Conservation (phyloP, 2,797 vertebrate genomes). For the Gephyroberyx darwinii region DNA sequence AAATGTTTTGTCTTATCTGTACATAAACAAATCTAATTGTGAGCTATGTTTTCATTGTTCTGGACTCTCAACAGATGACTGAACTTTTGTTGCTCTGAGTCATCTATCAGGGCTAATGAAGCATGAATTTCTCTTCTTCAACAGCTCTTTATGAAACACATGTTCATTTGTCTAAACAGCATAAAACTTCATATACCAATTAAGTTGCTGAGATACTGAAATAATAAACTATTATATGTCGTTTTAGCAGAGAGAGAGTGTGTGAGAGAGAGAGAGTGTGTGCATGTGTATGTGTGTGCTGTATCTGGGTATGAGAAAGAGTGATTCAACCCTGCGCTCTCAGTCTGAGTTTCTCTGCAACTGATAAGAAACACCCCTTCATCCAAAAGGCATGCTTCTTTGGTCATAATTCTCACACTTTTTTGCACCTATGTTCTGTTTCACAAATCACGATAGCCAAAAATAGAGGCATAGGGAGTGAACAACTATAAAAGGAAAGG, state of each 20-base stretch:
- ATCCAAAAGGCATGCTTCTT: slow-evolving; percentile 59
- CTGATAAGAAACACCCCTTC: slow-evolving; percentile 55
- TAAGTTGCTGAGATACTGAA: not conserved
- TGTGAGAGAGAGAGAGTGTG: not conserved
- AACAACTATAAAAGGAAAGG: slow-evolving; percentile 80
- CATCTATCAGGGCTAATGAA: slow-evolving; percentile 41
- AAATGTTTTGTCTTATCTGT: slow-evolving; percentile 4
- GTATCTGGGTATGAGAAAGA: not conserved
- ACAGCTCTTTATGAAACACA: slow-evolving; percentile 24
- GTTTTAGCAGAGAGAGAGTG: slow-evolving; percentile 26
- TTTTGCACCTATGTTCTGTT: slow-evolving; percentile 65
- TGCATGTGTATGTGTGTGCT: not conserved
- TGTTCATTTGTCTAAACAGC: slow-evolving; percentile 36
- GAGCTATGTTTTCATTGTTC: slow-evolving; percentile 36
- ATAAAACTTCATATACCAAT: slow-evolving; percentile 32
- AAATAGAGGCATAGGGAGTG: slow-evolving; percentile 65
- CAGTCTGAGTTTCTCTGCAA: slow-evolving; percentile 32
- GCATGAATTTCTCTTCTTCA: slow-evolving; percentile 29
- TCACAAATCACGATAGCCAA: slow-evolving; percentile 52
- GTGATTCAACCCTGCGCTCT: slow-evolving; percentile 6
- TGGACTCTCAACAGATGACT: slow-evolving; percentile 26
- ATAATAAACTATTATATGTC: slow-evolving; percentile 29
- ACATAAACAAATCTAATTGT: slow-evolving; percentile 27
- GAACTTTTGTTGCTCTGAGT: slow-evolving; percentile 51
- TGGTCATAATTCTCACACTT: slow-evolving; percentile 67